phyloP scores from a whole-genome alignment of 1,140 invertebrate species.

The Drosophila elegans region DNA sequence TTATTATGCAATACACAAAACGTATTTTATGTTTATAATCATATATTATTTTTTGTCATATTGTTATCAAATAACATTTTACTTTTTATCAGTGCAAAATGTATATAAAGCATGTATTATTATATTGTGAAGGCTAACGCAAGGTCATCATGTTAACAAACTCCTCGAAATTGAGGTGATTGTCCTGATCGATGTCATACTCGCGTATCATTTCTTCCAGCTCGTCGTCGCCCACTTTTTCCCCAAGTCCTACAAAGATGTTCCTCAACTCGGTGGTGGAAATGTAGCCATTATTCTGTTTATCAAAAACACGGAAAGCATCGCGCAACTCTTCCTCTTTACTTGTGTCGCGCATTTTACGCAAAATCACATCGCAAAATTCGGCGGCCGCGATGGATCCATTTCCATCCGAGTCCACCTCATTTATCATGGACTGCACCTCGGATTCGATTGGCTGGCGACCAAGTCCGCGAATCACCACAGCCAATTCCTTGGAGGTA shows the following conservation, averaged over 20 bases:
- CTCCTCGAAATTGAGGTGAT: constrained; percentile 92
- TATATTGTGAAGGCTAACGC: not conserved
- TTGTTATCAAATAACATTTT: too few species aligned
- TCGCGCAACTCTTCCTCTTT: constrained; percentile 50
- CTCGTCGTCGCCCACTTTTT: constrained; percentile 39
- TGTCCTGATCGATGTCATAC: constrained; percentile 95
- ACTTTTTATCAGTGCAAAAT: not conserved
- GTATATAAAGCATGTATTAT: not conserved
- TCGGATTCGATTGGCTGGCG: constrained; percentile 27
- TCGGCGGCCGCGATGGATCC: constrained; percentile 24
- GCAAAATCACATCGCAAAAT: constrained; percentile 26
- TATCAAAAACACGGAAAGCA: constrained; percentile 42
- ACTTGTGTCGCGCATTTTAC: constrained; percentile 14
- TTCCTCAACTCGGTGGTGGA: constrained; percentile 18
- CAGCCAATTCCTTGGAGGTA: constrained; percentile 38
- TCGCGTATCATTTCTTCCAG: constrained; percentile 85
- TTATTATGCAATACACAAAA: too few species aligned
- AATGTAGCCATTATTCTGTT: constrained; percentile 42
- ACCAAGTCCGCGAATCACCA: constrained; percentile 16
- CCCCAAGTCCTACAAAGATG: constrained; percentile 91
- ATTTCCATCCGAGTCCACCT: constrained; percentile 52
- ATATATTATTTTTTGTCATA: too few species aligned
- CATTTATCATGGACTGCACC: constrained; percentile 52
- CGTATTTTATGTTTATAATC: too few species aligned
- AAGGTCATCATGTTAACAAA: constrained; percentile 59